Evolutionary conservation across 1,140 invertebrate species (phyloP).

Genomic region (Hormaphis cornu): DNA sequence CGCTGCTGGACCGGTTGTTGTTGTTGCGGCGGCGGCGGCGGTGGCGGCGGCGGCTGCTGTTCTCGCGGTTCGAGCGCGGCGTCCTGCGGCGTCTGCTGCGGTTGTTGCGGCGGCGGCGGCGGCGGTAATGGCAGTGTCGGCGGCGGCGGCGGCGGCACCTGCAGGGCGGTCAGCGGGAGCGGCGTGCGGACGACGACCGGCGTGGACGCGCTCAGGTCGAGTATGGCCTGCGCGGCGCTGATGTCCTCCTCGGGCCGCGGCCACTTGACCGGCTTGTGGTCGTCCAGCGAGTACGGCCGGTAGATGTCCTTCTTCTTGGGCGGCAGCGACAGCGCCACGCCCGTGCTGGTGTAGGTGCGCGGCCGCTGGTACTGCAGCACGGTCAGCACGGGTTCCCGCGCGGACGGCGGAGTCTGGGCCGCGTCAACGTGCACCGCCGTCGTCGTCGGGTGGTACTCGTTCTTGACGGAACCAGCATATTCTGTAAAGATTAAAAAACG

Average conservation of each 20-base stretch:
- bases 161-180: constrained; percentile 56
- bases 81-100: constrained; percentile 55
- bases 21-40: constrained; percentile 57
- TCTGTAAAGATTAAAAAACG: neutral
- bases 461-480: constrained; percentile 4
- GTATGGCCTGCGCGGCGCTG: constrained; percentile 55
- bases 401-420: constrained; percentile 36
- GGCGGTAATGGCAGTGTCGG: constrained; percentile 72
- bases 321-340: constrained; percentile 47
- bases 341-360: constrained; percentile 78
- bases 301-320: constrained; percentile 81
- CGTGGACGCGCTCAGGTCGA: constrained; percentile 74
- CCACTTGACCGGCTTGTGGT: neutral
- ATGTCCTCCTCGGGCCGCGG: neutral
- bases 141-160: constrained; percentile 50
- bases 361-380: constrained; percentile 20
- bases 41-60: neutral
- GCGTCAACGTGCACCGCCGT: constrained; percentile 32
- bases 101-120: constrained; percentile 65
- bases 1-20: constrained; percentile 41
- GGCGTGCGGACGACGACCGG: constrained; percentile 47
- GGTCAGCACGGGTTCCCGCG: constrained; percentile 34
- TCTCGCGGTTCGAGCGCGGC: constrained; percentile 60
- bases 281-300: constrained; percentile 35
- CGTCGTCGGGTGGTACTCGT: constrained; percentile 27